Conservation (phyloP, 1,140 invertebrate genomes). For the Tetragnatha versicolor region DNA sequence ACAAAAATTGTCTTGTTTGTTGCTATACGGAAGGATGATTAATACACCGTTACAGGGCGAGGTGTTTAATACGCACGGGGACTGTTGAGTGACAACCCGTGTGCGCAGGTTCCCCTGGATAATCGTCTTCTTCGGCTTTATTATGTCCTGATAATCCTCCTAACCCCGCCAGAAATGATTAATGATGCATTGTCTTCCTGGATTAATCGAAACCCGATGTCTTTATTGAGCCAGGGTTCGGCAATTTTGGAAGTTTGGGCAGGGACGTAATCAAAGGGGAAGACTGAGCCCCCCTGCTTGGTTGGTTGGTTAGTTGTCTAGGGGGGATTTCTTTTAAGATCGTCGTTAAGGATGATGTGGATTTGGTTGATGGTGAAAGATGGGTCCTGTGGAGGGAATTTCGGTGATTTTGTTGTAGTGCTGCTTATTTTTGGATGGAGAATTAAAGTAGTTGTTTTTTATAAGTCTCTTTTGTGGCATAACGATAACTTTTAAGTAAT, state of each 20-base stretch:
- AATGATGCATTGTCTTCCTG: constrained; percentile 49
- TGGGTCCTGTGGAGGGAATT: too few species aligned
- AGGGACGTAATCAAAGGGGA: constrained; percentile 14
- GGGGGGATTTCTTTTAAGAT: too few species aligned
- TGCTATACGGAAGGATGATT: constrained; percentile 14
- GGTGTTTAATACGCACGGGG: constrained; percentile 32
- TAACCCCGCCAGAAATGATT: constrained; percentile 52
- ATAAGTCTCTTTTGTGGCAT: too few species aligned
- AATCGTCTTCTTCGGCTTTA: constrained; percentile 54
- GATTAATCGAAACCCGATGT: constrained; percentile 49
- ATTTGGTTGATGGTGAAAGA: too few species aligned
- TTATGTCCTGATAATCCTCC: constrained; percentile 51
- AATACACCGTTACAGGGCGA: constrained; percentile 36
- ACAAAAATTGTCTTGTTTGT: constrained; percentile 22
- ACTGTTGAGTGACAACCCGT: background rate
- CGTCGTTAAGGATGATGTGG: too few species aligned
- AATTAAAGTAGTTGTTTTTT: too few species aligned
- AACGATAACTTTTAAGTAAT: too few species aligned
- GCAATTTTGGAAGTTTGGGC: constrained; percentile 23
- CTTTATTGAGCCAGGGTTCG: constrained; percentile 20
- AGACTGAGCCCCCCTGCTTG: too few species aligned
- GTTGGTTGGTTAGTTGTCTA: too few species aligned
- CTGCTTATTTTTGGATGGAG: too few species aligned
- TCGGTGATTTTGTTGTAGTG: too few species aligned
- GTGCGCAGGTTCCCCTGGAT: constrained; percentile 25